Evolutionary conservation across 2,113 vertebrate species (phyloP).

Genomic region (Manacus vitellinus): DNA sequence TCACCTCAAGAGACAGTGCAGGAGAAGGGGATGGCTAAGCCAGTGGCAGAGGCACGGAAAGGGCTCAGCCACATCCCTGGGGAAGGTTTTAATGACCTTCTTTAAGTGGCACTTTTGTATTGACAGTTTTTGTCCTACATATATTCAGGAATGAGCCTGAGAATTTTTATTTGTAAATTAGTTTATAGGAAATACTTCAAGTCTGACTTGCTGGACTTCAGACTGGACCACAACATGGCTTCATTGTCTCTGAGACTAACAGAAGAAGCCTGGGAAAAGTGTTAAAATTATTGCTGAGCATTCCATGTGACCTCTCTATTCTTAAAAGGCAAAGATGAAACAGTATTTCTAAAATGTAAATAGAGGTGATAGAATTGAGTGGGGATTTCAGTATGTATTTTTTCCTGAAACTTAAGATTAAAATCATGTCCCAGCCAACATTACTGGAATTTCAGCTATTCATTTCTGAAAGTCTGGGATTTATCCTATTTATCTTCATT

Average conservation of each 20-base stretch:
- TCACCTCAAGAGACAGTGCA: not conserved
- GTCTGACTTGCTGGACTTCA: not conserved
- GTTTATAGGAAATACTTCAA: not conserved
- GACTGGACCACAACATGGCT: not conserved
- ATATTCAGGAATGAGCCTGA: not conserved
- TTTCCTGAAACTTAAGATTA: not conserved
- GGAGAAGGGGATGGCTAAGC: not conserved
- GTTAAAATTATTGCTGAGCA: not conserved
- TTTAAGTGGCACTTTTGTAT: not conserved
- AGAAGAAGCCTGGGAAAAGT: not conserved
- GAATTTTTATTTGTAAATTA: not conserved
- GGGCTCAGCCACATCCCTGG: not conserved
- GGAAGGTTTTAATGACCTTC: not conserved
- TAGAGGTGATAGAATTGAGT: not conserved
- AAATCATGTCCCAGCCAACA: not conserved
- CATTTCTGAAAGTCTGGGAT: not conserved
- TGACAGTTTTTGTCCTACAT: not conserved
- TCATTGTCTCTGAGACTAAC: not conserved
- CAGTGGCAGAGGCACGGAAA: not conserved
- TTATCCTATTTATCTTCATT: not conserved
- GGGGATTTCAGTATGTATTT: not conserved
- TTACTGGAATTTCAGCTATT: not conserved
- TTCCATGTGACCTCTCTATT: not conserved
- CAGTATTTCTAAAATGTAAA: not conserved
- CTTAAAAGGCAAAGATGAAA: not conserved